phyloP scores from a whole-genome alignment of 2,888 invertebrate genomes.

The Torymus aiolomorphi region DNA sequence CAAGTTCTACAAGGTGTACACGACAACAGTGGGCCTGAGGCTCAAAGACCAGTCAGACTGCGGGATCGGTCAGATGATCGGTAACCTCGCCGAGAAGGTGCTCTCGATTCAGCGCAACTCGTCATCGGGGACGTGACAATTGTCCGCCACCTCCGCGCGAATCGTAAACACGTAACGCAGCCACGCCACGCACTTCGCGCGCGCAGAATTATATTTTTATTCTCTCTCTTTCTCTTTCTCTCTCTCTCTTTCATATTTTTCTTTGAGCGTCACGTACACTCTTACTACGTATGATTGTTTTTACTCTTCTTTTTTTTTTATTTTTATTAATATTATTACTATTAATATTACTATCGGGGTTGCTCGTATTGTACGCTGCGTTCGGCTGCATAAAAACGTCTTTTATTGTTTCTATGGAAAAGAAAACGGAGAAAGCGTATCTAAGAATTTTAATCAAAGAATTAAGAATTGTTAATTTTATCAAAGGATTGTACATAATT shows the following conservation, averaged over 20 bases:
- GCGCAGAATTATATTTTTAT: too few species aligned
- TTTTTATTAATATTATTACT: too few species aligned
- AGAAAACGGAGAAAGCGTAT: constrained; percentile 3
- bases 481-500: too few species aligned
- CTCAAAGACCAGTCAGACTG: constrained; percentile 77
- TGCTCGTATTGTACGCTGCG: too few species aligned
- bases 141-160: constrained; percentile 30
- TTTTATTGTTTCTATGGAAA: background rate
- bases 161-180: constrained; percentile 40
- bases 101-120: constrained; percentile 73
- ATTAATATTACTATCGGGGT: too few species aligned
- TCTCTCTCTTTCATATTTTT: too few species aligned
- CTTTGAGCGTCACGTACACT: too few species aligned
- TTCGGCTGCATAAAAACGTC: too few species aligned
- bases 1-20: constrained; percentile 79
- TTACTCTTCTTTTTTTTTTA: too few species aligned
- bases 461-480: too few species aligned
- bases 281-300: too few species aligned
- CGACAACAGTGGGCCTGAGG: constrained; percentile 77
- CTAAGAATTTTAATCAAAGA: background rate
- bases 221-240: too few species aligned
- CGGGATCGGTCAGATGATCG: constrained; percentile 77
- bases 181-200: background rate
- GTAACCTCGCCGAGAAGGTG: constrained; percentile 79
- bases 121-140: constrained; percentile 67